Evolutionary conservation across 1,140 invertebrate genomes (phyloP), one percentile per base, ranked within the genome.

Genomic region (Drosophila ohnishii): DNA sequence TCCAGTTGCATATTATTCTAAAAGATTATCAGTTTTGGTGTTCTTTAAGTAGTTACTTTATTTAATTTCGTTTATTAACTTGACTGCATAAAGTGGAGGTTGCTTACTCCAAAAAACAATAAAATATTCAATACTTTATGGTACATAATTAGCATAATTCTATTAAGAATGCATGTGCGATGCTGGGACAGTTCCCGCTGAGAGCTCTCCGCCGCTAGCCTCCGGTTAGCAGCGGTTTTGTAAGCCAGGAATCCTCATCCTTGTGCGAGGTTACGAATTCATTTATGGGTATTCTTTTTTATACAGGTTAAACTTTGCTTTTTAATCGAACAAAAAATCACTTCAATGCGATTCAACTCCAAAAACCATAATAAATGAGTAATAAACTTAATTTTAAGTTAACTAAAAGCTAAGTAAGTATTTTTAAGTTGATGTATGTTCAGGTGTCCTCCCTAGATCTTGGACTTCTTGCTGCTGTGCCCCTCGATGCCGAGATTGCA

Each of bases 401-500:
- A 35, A 57, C 51, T 74, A 51, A n/a, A 47, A 50, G 16, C 35
- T 55, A 73, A 11, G 22, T 28, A 67, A 44, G 51, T 55, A 37
- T 25, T 55, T 55, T 55, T 6, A 55, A n/a, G 13, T 37, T 22
- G 34, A 22, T 53, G 22, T 34, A 39, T 28, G 22, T 42, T 37
- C 25, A 69, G n/a, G 13, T 37, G 13, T 67, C 25, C 4, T n/a
- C 5, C 56, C 25, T 78, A 91, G 16, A 90, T 73, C 60, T 91
- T 91, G 1, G 88, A 75, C 74, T 90, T 90, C 66, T 92, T 92
- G 57, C 63, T 89, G 56, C 69, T 91, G 70, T 92, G 91, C 0
- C 91, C 90, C 72, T 91, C 90, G 19, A 91, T 91, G 55, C 90
- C 90, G 28, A 91, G 70, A 56, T 80, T 91, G 61, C 90, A 91